Conservation (phyloP, 2,888 invertebrate genomes). For the Hylaea fasciaria region DNA sequence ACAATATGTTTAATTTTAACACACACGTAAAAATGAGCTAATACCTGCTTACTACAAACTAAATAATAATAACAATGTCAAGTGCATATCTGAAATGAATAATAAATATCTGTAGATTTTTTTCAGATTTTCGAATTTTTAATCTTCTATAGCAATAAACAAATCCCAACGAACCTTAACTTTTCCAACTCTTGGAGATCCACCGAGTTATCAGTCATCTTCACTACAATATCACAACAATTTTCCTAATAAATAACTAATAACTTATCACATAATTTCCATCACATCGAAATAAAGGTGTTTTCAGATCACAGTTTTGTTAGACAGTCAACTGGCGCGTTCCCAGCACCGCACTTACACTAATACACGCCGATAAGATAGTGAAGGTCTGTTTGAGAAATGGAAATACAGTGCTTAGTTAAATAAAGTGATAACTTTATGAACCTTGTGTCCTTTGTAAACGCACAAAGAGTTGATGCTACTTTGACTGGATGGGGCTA, state of each 20-base stretch:
- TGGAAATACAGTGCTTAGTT: constrained; percentile 63
- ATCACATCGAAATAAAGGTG: constrained; percentile 43
- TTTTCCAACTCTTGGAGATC: constrained; percentile 73
- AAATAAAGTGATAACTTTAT: constrained; percentile 59
- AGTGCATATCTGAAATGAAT: no score
- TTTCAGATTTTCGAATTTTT: no score
- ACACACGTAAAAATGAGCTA: no score
- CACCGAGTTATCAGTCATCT: constrained; percentile 67
- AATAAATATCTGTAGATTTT: no score
- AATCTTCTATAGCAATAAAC: neutral
- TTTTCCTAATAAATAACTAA: constrained; percentile 31
- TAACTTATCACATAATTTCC: constrained; percentile 39
- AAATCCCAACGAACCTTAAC: constrained; percentile 61
- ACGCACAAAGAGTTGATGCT: constrained; percentile 42
- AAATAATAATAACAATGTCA: no score
- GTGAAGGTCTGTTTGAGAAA: constrained; percentile 62
- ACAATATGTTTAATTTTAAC: no score
- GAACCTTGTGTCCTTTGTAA: constrained; percentile 53
- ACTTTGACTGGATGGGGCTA: constrained; percentile 45
- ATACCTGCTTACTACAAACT: no score
- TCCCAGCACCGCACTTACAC: constrained; percentile 55
- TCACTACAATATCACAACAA: constrained; percentile 35
- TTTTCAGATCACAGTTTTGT: constrained; percentile 60
- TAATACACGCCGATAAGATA: constrained; percentile 77
- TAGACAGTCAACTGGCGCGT: constrained; percentile 56